Evolutionary conservation across 2,797 vertebrate genomes (phyloP).

Genomic region (Acropternis orthonyx): DNA sequence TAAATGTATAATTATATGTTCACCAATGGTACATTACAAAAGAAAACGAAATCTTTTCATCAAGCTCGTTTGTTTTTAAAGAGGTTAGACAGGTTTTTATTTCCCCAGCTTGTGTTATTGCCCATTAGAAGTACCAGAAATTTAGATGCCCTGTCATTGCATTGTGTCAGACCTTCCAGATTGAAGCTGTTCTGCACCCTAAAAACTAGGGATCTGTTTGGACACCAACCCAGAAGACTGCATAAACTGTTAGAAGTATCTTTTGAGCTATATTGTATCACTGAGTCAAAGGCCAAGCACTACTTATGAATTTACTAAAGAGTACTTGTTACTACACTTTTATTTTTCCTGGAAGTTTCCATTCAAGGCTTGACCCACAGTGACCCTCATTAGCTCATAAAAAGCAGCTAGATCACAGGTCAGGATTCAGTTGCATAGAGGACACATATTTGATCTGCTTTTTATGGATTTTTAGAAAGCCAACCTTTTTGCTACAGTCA

Average conservation of each 20-base stretch:
- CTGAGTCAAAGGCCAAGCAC: constrained; percentile 12
- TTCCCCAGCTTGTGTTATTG: background rate
- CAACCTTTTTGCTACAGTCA: background rate
- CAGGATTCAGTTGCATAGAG: background rate
- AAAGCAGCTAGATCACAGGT: background rate
- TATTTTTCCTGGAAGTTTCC: constrained; percentile 26
- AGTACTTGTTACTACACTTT: background rate
- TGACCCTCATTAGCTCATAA: constrained; percentile 5
- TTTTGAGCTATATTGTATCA: background rate
- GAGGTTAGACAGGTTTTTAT: background rate
- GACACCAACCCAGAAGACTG: background rate
- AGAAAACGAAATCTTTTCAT: background rate
- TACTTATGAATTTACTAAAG: background rate
- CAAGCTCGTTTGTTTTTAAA: background rate
- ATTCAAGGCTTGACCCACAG: background rate
- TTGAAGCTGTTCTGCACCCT: fast-evolving
- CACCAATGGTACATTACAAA: background rate
- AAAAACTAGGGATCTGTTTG: background rate
- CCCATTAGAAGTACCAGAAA: background rate
- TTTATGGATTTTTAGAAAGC: constrained; percentile 4
- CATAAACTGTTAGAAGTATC: background rate
- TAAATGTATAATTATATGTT: background rate
- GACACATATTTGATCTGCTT: background rate
- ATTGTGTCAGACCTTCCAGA: background rate
- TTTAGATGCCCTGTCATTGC: background rate